Evolutionary conservation across 2,797 vertebrate species (phyloP), one percentile per base, ranked within the genome.

Genomic region (Myioborus miniatus): DNA sequence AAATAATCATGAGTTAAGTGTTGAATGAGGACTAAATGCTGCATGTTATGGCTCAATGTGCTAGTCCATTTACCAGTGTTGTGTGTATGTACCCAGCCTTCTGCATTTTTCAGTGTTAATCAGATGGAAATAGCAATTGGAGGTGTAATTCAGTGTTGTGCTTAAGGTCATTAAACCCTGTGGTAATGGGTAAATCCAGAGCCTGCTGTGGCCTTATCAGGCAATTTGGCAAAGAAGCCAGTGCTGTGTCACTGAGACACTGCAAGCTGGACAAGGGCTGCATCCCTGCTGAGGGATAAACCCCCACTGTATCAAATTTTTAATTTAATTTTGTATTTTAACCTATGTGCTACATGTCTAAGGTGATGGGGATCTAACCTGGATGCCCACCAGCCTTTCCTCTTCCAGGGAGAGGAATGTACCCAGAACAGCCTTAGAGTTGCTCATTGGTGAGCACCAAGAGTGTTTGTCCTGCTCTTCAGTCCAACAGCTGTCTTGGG

Each of bases 61-160:
- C 68, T 64, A 58, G 64, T 60, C 23, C 20, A 9, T 86, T 91
- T 93, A 59, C 64, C 30, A 59, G 46, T 34, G 56, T 16, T 89
- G 53, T 78, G 37, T 53, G 30, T 9, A 23, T 7, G 36, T 75
- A 75, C 70, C 23, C 83, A 83, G 53, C 39, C 29, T 94, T 77
- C 84, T 87, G 71, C 68, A 68, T 92, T 93, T 96, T 94, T 96
- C 87, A 68, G 62, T 78, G 71, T 85, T 93, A 92, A 94, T 95
- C 91, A 90, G 88, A 89, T n/a, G 44, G 86, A 93, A 92, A 77
- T 85, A 85, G n/a, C 62, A 93, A 93, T 37, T 92, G 81, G 39
- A 92, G 68, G 75, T 93, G 78, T 83, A 90, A 96, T 93, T 95
- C 93, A 85, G 71, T 82, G 60, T 93, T 84, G 86, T 83, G 68